These are phyloP conservation scores for Caenorhabditis sinica DNA, from an alignment of 2,888 invertebrate species.

Conservation along the genomic window DNA sequence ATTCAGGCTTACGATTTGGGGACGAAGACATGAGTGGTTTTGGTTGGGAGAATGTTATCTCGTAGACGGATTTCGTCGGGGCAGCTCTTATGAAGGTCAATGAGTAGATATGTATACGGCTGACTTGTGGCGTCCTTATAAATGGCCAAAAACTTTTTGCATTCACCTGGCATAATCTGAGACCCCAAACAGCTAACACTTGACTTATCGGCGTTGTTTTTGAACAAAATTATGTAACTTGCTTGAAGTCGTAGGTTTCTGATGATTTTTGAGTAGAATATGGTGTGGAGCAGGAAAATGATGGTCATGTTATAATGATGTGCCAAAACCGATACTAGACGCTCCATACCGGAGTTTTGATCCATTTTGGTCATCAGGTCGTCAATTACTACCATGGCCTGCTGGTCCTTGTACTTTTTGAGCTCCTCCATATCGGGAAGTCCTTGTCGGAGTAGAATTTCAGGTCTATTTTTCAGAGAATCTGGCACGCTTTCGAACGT, in stretches of 20 bases:
- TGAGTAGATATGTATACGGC: conserved; percentile 14
- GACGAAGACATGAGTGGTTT: conserved; percentile 27
- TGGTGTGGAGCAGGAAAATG: conserved; percentile 22
- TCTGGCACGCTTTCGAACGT: conserved; percentile 33
- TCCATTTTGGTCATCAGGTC: conserved; percentile 36
- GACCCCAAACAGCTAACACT: conserved; percentile 30
- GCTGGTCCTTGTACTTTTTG: conserved; percentile 14
- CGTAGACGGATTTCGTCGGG: conserved; percentile 23
- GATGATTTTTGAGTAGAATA: conserved; percentile 35
- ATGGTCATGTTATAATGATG: conserved; percentile 37
- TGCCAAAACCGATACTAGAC: conserved; percentile 32
- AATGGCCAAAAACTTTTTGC: conserved; percentile 17
- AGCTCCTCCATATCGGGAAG: conserved; percentile 22
- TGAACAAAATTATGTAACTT: conserved; percentile 37
- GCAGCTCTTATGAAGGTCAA: conserved; percentile 24
- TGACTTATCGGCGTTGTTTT: conserved; percentile 41
- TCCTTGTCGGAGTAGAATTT: conserved; percentile 8
- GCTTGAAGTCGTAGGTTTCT: conserved; percentile 28
- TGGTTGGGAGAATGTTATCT: conserved; percentile 11
- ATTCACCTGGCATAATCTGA: conserved; percentile 18
- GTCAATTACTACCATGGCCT: conserved; percentile 19
- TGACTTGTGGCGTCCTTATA: conserved; percentile 12
- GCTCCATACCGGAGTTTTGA: conserved; percentile 36
- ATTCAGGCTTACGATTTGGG: conserved; percentile 4
- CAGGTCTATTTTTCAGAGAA: conserved; percentile 4